A percentile compares a stretch with the other conserved stretches of the same genome.
Evolutionary conservation across 2,888 invertebrate genomes (phyloP).

Genomic region (Heliothis peltigera): DNA sequence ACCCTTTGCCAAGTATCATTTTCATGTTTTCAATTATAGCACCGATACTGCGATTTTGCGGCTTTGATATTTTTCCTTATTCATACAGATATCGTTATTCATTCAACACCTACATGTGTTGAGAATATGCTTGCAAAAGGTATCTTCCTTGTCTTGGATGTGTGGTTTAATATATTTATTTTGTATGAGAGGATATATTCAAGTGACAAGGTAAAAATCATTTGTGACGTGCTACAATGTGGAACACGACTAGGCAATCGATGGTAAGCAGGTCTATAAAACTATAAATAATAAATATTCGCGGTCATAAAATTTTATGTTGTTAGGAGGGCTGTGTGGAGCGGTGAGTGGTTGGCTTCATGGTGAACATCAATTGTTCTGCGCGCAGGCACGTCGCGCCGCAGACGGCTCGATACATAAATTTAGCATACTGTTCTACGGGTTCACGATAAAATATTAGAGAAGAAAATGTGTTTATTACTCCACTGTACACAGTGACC

Average conservation of each 20-base stretch:
- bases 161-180: neutral
- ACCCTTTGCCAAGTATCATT: conserved; percentile 76
- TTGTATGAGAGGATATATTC: conserved; percentile 8
- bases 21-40: conserved; percentile 78
- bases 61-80: conserved; percentile 41
- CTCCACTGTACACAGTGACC: conserved; percentile 45
- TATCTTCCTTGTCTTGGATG: neutral
- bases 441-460: conserved; percentile 44
- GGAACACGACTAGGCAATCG: conserved; percentile 67
- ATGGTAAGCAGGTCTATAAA: conserved; percentile 78
- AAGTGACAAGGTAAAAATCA: conserved; percentile 37
- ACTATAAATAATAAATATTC: conserved; percentile 87
- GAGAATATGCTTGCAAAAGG: conserved; percentile 1
- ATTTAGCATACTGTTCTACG: conserved; percentile 58
- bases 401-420: conserved; percentile 64
- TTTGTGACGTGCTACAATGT: conserved; percentile 64
- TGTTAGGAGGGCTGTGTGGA: conserved; percentile 68
- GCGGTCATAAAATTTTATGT: conserved; percentile 86
- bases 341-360: conserved; percentile 68
- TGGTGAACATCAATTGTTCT: conserved; percentile 76
- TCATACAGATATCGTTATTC: conserved; percentile 7
- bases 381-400: conserved; percentile 67
- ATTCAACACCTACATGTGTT: conserved; percentile 1
- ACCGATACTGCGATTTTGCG: conserved; percentile 64
- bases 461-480: conserved; percentile 54